Conservation (phyloP, 2,797 vertebrate genomes). For the Myotis planiceps region DNA sequence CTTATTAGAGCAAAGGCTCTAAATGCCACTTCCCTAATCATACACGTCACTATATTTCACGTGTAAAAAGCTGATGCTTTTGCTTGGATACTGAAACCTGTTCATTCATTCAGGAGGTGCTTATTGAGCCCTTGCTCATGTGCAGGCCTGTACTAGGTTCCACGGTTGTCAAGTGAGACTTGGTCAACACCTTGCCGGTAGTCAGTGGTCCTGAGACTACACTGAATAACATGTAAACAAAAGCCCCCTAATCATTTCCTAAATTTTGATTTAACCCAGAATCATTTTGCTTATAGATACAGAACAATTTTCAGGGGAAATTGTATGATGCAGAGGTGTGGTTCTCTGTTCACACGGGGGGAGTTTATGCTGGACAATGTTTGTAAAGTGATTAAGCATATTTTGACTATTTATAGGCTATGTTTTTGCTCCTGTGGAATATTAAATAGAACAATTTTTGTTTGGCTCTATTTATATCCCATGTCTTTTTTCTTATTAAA, state of each 20-base stretch:
- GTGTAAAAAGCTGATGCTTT: background rate
- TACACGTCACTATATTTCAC: background rate
- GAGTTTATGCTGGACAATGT: background rate
- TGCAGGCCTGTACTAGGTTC: background rate
- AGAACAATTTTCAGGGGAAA: background rate
- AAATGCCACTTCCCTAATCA: background rate
- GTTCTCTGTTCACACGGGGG: background rate
- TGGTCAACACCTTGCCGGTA: background rate
- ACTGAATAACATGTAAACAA: background rate
- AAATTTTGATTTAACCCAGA: background rate
- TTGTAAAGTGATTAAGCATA: background rate
- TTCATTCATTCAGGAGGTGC: background rate
- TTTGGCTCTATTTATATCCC: background rate
- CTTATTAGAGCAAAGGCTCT: slow-evolving; percentile 38
- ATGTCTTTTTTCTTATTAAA: background rate
- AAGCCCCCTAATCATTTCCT: background rate
- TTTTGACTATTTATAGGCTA: background rate
- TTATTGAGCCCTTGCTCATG: background rate
- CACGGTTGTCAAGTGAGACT: background rate
- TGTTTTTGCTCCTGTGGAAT: slow-evolving; percentile 6
- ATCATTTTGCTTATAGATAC: background rate
- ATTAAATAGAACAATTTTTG: background rate
- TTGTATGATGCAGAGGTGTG: background rate
- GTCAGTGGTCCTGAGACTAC: background rate
- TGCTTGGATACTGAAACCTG: background rate